phyloP scores from a whole-genome alignment of 2,888 invertebrate species.

The Heliconius aoede region DNA sequence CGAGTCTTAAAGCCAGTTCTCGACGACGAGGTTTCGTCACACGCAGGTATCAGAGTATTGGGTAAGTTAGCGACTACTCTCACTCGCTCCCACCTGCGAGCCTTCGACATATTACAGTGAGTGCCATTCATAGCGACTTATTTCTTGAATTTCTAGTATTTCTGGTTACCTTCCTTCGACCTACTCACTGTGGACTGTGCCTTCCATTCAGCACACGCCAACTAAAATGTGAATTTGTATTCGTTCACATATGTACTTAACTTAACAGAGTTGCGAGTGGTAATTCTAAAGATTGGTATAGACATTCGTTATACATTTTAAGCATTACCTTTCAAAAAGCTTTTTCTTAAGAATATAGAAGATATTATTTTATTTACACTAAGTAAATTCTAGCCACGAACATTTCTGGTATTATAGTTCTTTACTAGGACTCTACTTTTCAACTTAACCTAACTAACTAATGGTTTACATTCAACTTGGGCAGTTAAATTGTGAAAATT shows the following conservation, averaged over 20 bases:
- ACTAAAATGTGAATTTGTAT: constrained; percentile 27
- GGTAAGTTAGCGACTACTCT: constrained; percentile 13
- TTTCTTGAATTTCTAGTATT: constrained; percentile 23
- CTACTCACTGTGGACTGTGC: constrained; percentile 3
- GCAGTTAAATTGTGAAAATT: background rate
- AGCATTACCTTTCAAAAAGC: background rate
- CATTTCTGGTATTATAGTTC: background rate
- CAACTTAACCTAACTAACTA: background rate
- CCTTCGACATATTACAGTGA: background rate
- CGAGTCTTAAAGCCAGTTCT: background rate
- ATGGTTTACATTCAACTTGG: background rate
- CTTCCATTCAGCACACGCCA: constrained; percentile 30
- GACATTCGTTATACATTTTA: background rate
- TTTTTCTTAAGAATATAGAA: no score
- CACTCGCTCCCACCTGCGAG: constrained; percentile 17
- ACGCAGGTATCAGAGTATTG: constrained; percentile 9
- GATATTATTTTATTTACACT: no score
- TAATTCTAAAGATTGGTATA: background rate
- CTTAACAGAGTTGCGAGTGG: background rate
- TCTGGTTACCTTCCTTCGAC: constrained; percentile 5
- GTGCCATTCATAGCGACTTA: constrained; percentile 23
- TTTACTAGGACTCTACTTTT: background rate
- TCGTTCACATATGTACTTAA: background rate
- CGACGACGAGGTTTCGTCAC: constrained; percentile 7
- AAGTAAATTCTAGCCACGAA: background rate